phyloP scores from a whole-genome alignment of 2,113 vertebrate species.

The Lepus americanus region DNA sequence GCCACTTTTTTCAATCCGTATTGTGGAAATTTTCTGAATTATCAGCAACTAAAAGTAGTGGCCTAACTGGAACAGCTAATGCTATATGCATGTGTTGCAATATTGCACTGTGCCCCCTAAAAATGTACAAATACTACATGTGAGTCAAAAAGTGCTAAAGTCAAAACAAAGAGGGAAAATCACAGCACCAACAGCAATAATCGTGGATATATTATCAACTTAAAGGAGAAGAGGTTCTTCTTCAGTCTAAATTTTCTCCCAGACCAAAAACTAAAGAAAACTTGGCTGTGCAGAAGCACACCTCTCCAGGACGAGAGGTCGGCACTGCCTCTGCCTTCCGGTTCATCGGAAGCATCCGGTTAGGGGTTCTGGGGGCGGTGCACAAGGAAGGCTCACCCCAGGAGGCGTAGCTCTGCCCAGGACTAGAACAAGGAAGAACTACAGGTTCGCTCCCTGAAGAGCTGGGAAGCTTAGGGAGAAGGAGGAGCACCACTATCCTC shows the following conservation, averaged over 20 bases:
- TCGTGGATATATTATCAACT: too few species aligned
- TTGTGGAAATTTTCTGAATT: slow-evolving; percentile 32
- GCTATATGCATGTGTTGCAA: too few species aligned
- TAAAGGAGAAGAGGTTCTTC: neutral
- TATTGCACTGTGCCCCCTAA: too few species aligned
- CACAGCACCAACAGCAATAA: too few species aligned
- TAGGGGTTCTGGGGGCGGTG: neutral
- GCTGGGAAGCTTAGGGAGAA: slow-evolving; percentile 35
- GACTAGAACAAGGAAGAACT: neutral
- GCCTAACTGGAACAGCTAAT: too few species aligned
- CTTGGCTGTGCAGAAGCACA: slow-evolving; percentile 24
- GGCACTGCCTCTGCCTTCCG: slow-evolving; percentile 2
- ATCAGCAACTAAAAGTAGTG: slow-evolving; percentile 36
- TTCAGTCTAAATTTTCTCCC: slow-evolving; percentile 57
- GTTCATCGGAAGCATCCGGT: slow-evolving; percentile 26
- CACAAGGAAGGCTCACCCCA: slow-evolving; percentile 16
- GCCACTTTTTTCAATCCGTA: neutral
- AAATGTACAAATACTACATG: too few species aligned
- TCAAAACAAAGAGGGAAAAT: too few species aligned
- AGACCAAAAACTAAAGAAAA: slow-evolving; percentile 16
- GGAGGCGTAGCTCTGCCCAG: neutral
- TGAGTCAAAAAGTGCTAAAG: too few species aligned
- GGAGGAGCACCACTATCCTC: slow-evolving; percentile 27
- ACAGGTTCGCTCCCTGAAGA: slow-evolving; percentile 17
- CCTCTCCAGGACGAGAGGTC: neutral